A percentile compares a stretch with the other conserved stretches of the same genome.
Evolutionary conservation across 2,888 invertebrate species (phyloP).

Genomic region (Synanthedon tipuliformis): DNA sequence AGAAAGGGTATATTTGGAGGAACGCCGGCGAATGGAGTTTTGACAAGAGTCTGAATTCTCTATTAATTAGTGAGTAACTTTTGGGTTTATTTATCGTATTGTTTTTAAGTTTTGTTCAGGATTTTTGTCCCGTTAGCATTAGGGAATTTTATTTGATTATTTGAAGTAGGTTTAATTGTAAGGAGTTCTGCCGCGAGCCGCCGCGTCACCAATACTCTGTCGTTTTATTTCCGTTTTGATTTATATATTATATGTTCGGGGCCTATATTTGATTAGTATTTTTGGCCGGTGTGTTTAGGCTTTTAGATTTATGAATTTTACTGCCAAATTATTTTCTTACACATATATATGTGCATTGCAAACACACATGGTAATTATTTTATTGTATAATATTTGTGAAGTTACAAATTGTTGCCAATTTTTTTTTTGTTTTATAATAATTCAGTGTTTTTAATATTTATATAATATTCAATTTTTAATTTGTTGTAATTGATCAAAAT

Average conservation of each 20-base stretch:
- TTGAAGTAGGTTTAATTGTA: conserved; percentile 55
- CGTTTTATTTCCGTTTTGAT: conserved; percentile 64
- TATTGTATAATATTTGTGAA: conserved; percentile 64
- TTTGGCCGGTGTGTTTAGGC: conserved; percentile 66
- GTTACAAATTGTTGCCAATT: conserved; percentile 69
- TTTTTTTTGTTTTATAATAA: conserved; percentile 63
- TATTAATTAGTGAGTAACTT: conserved; percentile 69
- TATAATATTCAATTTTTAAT: conserved; percentile 62
- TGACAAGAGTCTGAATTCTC: conserved; percentile 62
- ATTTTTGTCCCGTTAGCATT: conserved; percentile 71
- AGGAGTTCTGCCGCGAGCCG: conserved; percentile 54
- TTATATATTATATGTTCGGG: conserved; percentile 52
- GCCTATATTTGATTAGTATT: conserved; percentile 68
- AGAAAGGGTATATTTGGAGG: conserved; percentile 3
- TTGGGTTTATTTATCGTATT: conserved; percentile 69
- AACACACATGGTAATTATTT: conserved; percentile 69
- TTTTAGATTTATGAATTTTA: conserved; percentile 69
- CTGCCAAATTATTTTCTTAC: conserved; percentile 71
- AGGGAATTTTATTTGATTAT: conserved; percentile 70
- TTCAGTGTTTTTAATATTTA: conserved; percentile 65
- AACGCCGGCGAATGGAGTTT: conserved; percentile 44
- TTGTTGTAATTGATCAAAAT: conserved; percentile 69
- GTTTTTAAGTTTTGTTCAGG: conserved; percentile 70
- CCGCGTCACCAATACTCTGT: conserved; percentile 66
- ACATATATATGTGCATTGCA: conserved; percentile 61